Evolutionary conservation across 2,888 invertebrate genomes (phyloP), one percentile per base, ranked within the genome.

Genomic region (Drosophila atripex): DNA sequence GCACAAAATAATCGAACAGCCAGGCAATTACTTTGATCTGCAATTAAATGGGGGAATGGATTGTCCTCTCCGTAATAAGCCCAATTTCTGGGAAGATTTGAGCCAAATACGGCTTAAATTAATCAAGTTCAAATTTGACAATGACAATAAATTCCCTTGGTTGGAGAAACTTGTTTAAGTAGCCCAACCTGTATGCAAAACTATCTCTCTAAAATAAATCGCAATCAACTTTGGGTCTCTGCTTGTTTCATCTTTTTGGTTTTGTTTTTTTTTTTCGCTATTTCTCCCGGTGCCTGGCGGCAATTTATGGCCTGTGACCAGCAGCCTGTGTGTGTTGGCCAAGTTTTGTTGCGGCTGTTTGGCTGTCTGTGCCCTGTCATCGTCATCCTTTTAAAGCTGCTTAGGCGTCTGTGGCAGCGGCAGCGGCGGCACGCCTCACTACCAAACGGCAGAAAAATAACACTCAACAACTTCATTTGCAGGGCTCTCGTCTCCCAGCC

Each of bases 391-490:
- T 68, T 39, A 55, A 77, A 75, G 77, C 79, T 68, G 64, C 80
- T 79, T 75, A 71, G 60, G 76, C 35, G 35, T 35, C 35, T 35
- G 35, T 35, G 35, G 35, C 21, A 23, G 21, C 21, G 4, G 5
- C 35, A 35, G 35, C 35, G 35, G 35, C 50, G 71, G 55, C 79
- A 73, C 59, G 76, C 71, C 78, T 69, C 59, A 66, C 61, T 65
- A 59, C 56, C 70, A 59, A 71, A 68, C 65, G 47, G 54, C 54
- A 41, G 64, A 51, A 57, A 32, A 41, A 45, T 30, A 45, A 28
- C 32, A 66, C 65, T 39, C 56, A 75, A 85, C 86, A 75, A 78
- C 87, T 82, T 82, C 77, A 82, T 82, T 82, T 76, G 72, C 69
- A 54, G 66, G 60, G 54, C 84, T 56, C 66, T 63, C 53, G 18